Conservation (phyloP, 2,888 invertebrate species). For the Cyaniris semiargus region DNA sequence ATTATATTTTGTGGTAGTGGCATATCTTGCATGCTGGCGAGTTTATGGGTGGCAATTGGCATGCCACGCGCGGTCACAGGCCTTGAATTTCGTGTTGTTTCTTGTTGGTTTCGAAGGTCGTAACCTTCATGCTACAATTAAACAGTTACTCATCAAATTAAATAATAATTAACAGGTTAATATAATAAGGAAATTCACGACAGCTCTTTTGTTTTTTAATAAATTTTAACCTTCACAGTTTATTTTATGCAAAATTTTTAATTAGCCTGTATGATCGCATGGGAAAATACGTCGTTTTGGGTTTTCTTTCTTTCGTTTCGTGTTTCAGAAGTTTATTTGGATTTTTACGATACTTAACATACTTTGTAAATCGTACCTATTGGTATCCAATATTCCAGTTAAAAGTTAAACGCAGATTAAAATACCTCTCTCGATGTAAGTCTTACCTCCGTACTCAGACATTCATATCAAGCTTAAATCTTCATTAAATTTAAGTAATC, state of each 20-base stretch:
- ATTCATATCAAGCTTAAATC: no score
- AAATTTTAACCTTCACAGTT: not conserved
- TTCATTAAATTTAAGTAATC: no score
- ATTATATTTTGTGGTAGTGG: no score
- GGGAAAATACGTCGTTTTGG: not conserved
- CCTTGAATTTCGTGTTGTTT: conserved; percentile 2
- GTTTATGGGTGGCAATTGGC: not conserved
- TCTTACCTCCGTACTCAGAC: no score
- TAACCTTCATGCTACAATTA: not conserved
- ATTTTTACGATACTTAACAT: no score
- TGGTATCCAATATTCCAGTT: no score
- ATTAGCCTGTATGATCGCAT: not conserved
- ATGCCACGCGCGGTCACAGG: not conserved
- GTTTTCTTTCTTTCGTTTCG: not conserved
- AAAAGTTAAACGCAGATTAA: no score
- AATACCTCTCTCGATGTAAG: no score
- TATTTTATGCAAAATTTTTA: not conserved
- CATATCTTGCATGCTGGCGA: no score
- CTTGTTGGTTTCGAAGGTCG: not conserved
- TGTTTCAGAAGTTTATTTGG: not conserved
- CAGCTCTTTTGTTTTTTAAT: conserved; percentile 20
- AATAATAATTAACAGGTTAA: conserved; percentile 6
- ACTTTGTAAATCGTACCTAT: no score
- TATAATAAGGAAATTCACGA: conserved; percentile 3
- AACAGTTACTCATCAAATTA: not conserved